A percentile compares a stretch with the other conserved stretches of the same genome.
These are phyloP conservation scores for Tupaia chinensis DNA, from an alignment of 2,113 vertebrate species.

Conservation along the genomic window DNA sequence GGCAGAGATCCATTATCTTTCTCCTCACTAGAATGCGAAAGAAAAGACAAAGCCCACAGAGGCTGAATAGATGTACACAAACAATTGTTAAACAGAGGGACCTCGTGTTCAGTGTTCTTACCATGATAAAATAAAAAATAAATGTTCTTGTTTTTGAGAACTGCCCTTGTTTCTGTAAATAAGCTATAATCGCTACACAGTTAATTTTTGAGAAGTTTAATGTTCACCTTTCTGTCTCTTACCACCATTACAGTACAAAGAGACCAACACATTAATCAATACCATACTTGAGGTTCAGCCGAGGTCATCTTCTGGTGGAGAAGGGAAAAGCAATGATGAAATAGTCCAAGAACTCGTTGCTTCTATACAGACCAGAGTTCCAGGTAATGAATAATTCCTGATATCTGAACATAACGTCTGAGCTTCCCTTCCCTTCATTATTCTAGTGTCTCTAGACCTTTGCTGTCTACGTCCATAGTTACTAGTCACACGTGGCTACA, in stretches of 20 bases:
- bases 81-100: background rate
- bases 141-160: background rate
- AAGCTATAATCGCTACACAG: background rate
- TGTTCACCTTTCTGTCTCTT: constrained; percentile 9
- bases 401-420: background rate
- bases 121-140: background rate
- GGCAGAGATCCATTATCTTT: background rate
- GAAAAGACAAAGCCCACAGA: background rate
- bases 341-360: constrained; percentile 88
- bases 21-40: background rate
- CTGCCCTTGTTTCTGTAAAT: constrained; percentile 25
- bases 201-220: background rate
- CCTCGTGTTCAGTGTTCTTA: background rate
- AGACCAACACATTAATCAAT: constrained; percentile 88
- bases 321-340: constrained; percentile 90
- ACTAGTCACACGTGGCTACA: background rate
- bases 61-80: background rate
- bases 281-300: constrained; percentile 90
- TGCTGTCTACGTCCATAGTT: background rate
- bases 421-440: background rate
- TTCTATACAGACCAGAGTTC: constrained; percentile 86
- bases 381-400: constrained; percentile 77
- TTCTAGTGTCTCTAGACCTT: background rate
- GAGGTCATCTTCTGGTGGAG: constrained; percentile 82
- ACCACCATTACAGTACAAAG: constrained; percentile 84